Evolutionary conservation across 2,797 vertebrate genomes (phyloP), one percentile per base, ranked within the genome.

Genomic region (Ptychobarbus kaznakovi): DNA sequence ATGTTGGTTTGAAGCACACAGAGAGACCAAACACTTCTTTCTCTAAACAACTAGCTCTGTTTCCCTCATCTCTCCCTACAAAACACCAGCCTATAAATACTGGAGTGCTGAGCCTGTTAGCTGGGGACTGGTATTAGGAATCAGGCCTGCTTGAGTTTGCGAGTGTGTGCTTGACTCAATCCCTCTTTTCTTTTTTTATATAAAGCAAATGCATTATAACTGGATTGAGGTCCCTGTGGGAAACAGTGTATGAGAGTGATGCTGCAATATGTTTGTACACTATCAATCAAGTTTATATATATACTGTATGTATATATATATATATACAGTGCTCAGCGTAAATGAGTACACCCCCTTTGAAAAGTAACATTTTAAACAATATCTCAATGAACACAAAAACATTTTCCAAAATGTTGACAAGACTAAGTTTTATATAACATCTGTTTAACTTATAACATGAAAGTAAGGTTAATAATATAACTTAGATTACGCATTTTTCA

Each of bases 51-150:
- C 88, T 68, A 77, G 85, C 80, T 51, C 51, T 38, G 58, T 68
- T 73, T 89, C 68, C 83, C 81, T 68, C 63, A 49, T 42, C 70
- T 51, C 56, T 83, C 70, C 49, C 40, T 38, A 78, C 70, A 84
- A 85, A 80, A 87, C 77, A 81, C 46, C 80, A 81, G 63, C 25
- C 87, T 83, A 79, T 85, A 88, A 90, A 92, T 90, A 89, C 88
- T 83, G 86, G 78, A 88, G 89, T 88, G 89, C 89, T 91, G 91
- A 91, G 87, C 92, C 91, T 93, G 86, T 81, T 49, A 85, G 86
- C 86, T 77, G 70, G 81, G 88, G 85, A 89, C 87, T 86, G 89
- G 87, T 89, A 91, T 92, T 89, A 81, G 68, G 82, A 73, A 88
- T 82, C 82, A 25, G 66, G 66, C 80, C 86, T 88, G 88, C 86